phyloP scores from a whole-genome alignment of 1,140 invertebrate genomes.

The Belonocnema kinseyi region DNA sequence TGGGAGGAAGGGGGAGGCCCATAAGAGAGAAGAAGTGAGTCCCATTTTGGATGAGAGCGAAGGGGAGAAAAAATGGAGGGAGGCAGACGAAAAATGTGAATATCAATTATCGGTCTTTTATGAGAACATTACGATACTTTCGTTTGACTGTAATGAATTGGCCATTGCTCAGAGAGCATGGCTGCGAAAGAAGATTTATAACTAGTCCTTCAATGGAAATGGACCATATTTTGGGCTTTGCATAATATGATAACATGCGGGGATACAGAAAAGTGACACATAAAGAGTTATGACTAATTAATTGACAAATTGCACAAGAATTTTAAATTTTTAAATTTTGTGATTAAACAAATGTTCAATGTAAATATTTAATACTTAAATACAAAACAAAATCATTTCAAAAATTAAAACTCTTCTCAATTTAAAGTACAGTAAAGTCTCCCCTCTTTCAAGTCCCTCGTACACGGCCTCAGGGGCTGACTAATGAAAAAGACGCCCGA shows the following conservation, averaged over 20 bases:
- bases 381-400: too few relatives aligned
- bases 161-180: background rate
- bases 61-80: constrained; percentile 4
- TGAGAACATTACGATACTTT: constrained; percentile 10
- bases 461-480: too few relatives aligned
- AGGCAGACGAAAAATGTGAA: constrained; percentile 39
- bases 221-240: background rate
- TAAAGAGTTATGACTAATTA: too few relatives aligned
- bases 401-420: too few relatives aligned
- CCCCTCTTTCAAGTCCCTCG: too few relatives aligned
- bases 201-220: background rate
- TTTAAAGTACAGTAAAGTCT: too few relatives aligned
- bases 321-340: too few relatives aligned
- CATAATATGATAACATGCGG: background rate
- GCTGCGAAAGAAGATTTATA: background rate
- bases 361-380: too few relatives aligned
- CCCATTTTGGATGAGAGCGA: constrained; percentile 36
- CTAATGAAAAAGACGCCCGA: too few relatives aligned
- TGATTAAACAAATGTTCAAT: too few relatives aligned
- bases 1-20: background rate
- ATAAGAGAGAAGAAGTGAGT: constrained; percentile 23
- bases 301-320: too few relatives aligned
- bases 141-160: background rate
- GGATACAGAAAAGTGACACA: too few relatives aligned
- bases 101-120: constrained; percentile 46